Conservation (phyloP, 1,140 invertebrate genomes). For the Dendrolimus punctatus region DNA sequence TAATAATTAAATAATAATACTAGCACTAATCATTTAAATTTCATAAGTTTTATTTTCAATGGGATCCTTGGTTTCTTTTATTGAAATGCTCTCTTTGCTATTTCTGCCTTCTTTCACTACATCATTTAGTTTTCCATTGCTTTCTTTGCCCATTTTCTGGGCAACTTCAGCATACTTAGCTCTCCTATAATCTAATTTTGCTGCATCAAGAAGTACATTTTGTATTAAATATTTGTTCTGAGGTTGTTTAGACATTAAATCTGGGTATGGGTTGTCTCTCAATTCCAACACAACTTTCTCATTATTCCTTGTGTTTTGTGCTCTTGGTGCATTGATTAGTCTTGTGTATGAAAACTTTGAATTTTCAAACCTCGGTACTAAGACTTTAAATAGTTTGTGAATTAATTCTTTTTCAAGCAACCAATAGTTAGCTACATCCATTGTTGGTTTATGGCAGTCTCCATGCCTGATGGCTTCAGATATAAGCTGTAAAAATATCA, state of each 20-base stretch:
- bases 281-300: slow-evolving; percentile 83
- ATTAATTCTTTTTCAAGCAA: slow-evolving; percentile 90
- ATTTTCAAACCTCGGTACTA: slow-evolving; percentile 87
- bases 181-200: slow-evolving; percentile 77
- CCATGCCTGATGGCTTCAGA: slow-evolving; percentile 91
- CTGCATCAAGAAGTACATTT: slow-evolving; percentile 81
- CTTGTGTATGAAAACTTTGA: slow-evolving; percentile 81
- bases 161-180: slow-evolving; percentile 65
- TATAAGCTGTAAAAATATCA: slow-evolving; percentile 82
- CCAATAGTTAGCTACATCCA: slow-evolving; percentile 94
- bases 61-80: too few species aligned
- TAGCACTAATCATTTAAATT: too few species aligned
- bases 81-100: not conserved
- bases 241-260: slow-evolving; percentile 68
- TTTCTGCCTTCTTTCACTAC: not conserved
- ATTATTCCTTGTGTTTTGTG: slow-evolving; percentile 70
- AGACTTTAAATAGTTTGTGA: slow-evolving; percentile 94
- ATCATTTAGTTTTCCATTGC: slow-evolving; percentile 4
- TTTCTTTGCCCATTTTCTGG: slow-evolving; percentile 46
- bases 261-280: slow-evolving; percentile 81
- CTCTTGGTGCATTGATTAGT: slow-evolving; percentile 78
- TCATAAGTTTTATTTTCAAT: too few species aligned
- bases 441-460: slow-evolving; percentile 85
- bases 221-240: slow-evolving; percentile 78
- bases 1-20: too few species aligned